Evolutionary conservation across 2,113 vertebrate species (phyloP), one percentile per base, ranked within the genome.

Genomic region (Proteles cristata): DNA sequence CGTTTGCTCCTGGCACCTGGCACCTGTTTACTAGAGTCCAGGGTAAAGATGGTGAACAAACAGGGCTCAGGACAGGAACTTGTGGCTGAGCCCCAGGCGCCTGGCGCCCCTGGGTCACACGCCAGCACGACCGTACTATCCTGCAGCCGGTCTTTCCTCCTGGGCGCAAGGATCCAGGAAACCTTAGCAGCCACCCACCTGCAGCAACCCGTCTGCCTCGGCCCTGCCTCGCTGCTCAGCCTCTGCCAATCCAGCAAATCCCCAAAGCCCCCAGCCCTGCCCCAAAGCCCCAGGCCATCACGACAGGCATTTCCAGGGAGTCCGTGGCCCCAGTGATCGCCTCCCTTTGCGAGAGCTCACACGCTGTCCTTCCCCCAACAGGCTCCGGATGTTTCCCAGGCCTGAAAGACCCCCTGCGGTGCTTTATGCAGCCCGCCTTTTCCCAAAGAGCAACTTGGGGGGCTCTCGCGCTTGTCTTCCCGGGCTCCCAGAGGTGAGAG

Each of bases 201-300:
- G n/a, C 19, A 35, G 26, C 19, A 35, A 0, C 21, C 35, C 0
- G 0, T 7, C 7, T 2, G 50, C 61, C 31, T 5, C 71, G 1
- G 0, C 0, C 28, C 25, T 7, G 17, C 93, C 7, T 14, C 43
- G 0, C 4, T 21, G 50, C 43, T n/a, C 66, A 9, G 77, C n/a
- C 12, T 43, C 68, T 21, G 55, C 69, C 81, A 23, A 10, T 11
- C 33, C 19, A 39, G 21, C 55, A 26, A 19, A 21, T n/a, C 17
- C 86, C 45, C 39, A 39, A 39, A 58, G n/a, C 61, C 9, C 1
- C 14, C 11, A 9, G 1, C 0, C 7, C 9, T 39, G 39, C 58
- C 39, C 7, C 23, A 23, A 31, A 33, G 39, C 53, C 19, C 73
- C 58, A 9, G 35, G 35, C 48, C 26, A n/a, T 53, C 66, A 2